Evolutionary conservation across 2,888 invertebrate genomes (phyloP), one percentile per base, ranked within the genome.

Genomic region (Drosophila cognata): DNA sequence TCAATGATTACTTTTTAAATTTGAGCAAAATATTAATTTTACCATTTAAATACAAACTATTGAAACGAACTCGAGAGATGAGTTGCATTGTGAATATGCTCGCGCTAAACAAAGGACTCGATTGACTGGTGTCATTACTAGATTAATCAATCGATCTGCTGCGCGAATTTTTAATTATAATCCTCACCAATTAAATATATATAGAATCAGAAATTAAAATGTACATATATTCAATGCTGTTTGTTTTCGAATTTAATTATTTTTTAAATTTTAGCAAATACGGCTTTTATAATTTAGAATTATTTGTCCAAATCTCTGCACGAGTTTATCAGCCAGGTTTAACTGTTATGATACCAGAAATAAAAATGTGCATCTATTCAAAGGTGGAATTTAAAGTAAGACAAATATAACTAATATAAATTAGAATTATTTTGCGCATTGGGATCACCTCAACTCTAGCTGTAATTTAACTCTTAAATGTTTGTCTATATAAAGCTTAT

Each of bases 121-220:
- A 21, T 43, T 2, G 43, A 43, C 6, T 46, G 46, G 1, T 16
- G 46, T 16, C 16, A 25, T 43, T n/a, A 21, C 21, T 21, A 25
- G 21, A 46, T 21, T 16, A 46, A 25, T 46, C 16, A 13, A 81
- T 70, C 38, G 81, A 84, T 11, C 60, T 84, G 13, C 29, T 81
- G 5, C 53, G 74, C 2, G 79, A 81, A 16, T 81, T 38, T 55
- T 8, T 38, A 38, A 38, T 38, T 38, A 13, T 46, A 38, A 29
- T 29, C 21, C 7, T 25, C 8, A 16, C 16, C 21, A 25, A 16
- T 8, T 46, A 16, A 46, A 46, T 16, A 16, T 25, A 4, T 16
- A 21, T 25, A 25, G 1, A 25, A 11, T 16, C 7, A 36, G 11
- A 36, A 36, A 13, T 18, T 7, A 13, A n/a, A 21, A 18, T 55